Percentiles rank a stretch among this genome's conserved stretches.
phyloP scores from a whole-genome alignment of 1,140 invertebrate genomes.

The Camponotus floridanus region DNA sequence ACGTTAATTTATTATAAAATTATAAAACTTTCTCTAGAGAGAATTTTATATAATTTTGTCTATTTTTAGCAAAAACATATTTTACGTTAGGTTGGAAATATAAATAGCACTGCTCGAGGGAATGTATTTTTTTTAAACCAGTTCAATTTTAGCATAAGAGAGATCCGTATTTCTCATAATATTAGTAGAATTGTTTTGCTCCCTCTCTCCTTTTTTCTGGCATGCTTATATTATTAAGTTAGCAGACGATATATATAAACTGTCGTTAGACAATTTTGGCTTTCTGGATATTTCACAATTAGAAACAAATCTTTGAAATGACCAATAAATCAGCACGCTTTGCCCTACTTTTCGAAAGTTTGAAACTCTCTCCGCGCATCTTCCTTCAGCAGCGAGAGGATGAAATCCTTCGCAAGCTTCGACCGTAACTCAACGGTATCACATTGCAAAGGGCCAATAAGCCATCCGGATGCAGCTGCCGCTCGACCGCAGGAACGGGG shows the following conservation, averaged over 20 bases:
- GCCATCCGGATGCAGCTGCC: constrained; percentile 38
- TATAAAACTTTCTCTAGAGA: background rate
- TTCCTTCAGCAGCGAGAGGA: background rate
- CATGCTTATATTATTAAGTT: background rate
- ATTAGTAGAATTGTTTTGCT: background rate
- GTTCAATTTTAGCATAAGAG: background rate
- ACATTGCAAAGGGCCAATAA: constrained; percentile 50
- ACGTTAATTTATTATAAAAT: constrained; percentile 5
- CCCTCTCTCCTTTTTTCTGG: background rate
- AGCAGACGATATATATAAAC: background rate
- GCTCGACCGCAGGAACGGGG: constrained; percentile 24
- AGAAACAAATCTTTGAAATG: background rate
- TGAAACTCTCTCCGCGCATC: background rate
- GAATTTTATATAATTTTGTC: constrained; percentile 1
- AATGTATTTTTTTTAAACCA: background rate
- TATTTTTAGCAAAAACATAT: background rate
- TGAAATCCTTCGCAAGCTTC: constrained; percentile 23
- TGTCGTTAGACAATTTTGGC: background rate
- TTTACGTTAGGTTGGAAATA: background rate
- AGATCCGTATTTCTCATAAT: background rate
- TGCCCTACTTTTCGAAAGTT: background rate
- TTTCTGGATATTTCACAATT: background rate
- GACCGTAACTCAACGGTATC: constrained; percentile 26
- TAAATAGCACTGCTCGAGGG: background rate
- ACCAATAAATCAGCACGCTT: background rate